These are phyloP conservation scores for Podarcis lilfordi DNA, from an alignment of 2,797 vertebrate species.

Conservation along the genomic window DNA sequence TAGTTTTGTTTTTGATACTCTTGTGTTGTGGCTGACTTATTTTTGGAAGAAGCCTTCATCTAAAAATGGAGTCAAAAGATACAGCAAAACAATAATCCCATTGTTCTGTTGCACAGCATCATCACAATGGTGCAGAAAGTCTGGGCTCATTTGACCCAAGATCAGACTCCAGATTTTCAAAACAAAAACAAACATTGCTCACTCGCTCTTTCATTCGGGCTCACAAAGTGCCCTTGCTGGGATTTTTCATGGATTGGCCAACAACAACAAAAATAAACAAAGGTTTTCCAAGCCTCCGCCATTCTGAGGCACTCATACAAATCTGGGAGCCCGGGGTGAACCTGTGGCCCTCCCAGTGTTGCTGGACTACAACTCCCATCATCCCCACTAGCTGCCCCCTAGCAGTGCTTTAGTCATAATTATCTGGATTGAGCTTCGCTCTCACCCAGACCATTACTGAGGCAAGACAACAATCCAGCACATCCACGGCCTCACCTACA, in stretches of 20 bases:
- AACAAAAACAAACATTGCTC: slow-evolving; percentile 18
- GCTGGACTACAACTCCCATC: not conserved
- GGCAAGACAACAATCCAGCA: no score
- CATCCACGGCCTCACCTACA: no score
- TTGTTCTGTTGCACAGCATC: slow-evolving; percentile 4
- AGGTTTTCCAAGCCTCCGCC: not conserved
- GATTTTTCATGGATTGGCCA: fast-evolving
- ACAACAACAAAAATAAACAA: not conserved
- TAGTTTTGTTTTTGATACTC: not conserved
- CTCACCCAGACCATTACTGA: no score
- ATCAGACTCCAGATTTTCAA: slow-evolving; percentile 38
- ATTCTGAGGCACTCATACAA: not conserved
- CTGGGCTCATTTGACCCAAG: slow-evolving; percentile 25
- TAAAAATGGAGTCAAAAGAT: not conserved
- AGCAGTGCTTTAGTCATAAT: no score
- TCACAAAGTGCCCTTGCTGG: slow-evolving; percentile 2
- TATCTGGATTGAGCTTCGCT: no score
- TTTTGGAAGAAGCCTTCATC: slow-evolving; percentile 6
- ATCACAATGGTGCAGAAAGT: slow-evolving; percentile 1
- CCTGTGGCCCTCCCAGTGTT: not conserved
- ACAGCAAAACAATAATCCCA: slow-evolving; percentile 17
- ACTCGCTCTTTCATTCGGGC: not conserved
- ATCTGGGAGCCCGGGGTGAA: not conserved
- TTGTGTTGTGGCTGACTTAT: not conserved
- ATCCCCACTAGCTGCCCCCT: not conserved